These are phyloP conservation scores for Pediacus dermestoides DNA, from an alignment of 2,888 invertebrate species.

Conservation along the genomic window DNA sequence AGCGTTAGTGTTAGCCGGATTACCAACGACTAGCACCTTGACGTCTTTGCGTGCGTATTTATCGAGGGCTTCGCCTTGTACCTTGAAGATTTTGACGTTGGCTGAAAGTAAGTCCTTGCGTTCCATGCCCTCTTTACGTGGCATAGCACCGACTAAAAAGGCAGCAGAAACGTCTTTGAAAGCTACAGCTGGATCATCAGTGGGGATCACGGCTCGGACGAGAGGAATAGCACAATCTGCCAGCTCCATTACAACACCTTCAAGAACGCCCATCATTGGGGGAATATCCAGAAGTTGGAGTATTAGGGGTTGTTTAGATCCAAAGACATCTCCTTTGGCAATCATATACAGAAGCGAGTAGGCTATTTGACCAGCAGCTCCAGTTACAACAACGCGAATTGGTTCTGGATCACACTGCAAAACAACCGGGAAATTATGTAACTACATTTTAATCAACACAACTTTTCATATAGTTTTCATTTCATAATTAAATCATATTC, in stretches of 20 bases:
- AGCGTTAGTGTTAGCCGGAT: conserved; percentile 99
- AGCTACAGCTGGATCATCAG: conserved; percentile 84
- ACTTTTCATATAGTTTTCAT: not conserved
- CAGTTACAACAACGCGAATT: conserved; percentile 92
- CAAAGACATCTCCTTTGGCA: conserved; percentile 95
- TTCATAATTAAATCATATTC: not conserved
- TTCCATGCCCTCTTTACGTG: conserved; percentile 97
- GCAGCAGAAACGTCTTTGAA: conserved; percentile 95
- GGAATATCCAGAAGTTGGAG: conserved; percentile 92
- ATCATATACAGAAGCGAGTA: conserved; percentile 94
- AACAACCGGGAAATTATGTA: conserved; percentile 54
- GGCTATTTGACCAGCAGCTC: conserved; percentile 98
- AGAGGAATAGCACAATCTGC: conserved; percentile 93
- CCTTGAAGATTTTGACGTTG: conserved; percentile 97
- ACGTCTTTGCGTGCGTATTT: conserved; percentile 54
- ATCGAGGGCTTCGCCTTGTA: conserved; percentile 91
- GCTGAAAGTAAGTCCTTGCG: conserved; percentile 95
- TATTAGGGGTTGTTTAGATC: conserved; percentile 78
- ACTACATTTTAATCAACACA: not conserved
- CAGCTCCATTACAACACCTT: conserved; percentile 97
- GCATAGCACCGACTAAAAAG: conserved; percentile 97
- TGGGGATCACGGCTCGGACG: conserved; percentile 78
- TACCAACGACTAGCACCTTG: conserved; percentile 96
- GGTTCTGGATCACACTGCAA: too few relatives aligned
- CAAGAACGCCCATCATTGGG: conserved; percentile 93